A percentile compares a stretch with the other conserved stretches of the same genome.
These are phyloP conservation scores for Phoronis australis DNA, from an alignment of 2,888 invertebrate genomes.

Conservation along the genomic window DNA sequence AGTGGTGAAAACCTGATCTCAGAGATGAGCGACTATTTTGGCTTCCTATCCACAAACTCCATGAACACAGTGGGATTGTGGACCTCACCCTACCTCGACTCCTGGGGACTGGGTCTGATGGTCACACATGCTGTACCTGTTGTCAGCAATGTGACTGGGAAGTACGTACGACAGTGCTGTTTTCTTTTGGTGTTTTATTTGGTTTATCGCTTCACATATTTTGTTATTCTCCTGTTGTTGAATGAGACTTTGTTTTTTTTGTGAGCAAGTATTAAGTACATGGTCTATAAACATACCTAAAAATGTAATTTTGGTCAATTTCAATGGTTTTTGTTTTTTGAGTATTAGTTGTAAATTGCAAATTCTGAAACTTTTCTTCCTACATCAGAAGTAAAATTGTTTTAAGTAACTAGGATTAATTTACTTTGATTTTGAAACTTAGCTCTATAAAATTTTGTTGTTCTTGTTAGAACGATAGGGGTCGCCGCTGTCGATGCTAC, in stretches of 20 bases:
- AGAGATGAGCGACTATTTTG: conserved; percentile 53
- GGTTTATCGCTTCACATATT: too few relatives aligned
- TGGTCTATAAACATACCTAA: too few relatives aligned
- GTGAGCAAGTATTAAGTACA: too few relatives aligned
- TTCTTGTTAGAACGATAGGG: conserved; percentile 44
- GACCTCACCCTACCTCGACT: conserved; percentile 54
- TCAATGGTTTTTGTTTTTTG: too few relatives aligned
- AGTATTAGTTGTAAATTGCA: too few relatives aligned
- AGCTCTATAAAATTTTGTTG: not conserved
- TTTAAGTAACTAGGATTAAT: too few relatives aligned
- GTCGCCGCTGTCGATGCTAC: conserved; percentile 54
- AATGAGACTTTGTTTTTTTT: too few relatives aligned
- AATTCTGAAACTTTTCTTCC: not conserved
- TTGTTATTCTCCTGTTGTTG: too few relatives aligned
- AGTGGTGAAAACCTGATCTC: conserved; percentile 53
- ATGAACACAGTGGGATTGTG: conserved; percentile 46
- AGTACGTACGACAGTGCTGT: conserved; percentile 37
- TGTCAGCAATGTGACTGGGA: conserved; percentile 41
- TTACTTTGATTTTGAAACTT: not conserved
- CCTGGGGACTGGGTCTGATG: conserved; percentile 53
- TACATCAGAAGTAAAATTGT: not conserved
- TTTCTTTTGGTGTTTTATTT: too few relatives aligned
- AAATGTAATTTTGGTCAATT: too few relatives aligned
- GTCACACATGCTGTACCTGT: conserved; percentile 53
- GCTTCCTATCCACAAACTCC: conserved; percentile 48